phyloP scores from a whole-genome alignment of 2,888 invertebrate genomes.

The Lasioglossum pauxillum region DNA sequence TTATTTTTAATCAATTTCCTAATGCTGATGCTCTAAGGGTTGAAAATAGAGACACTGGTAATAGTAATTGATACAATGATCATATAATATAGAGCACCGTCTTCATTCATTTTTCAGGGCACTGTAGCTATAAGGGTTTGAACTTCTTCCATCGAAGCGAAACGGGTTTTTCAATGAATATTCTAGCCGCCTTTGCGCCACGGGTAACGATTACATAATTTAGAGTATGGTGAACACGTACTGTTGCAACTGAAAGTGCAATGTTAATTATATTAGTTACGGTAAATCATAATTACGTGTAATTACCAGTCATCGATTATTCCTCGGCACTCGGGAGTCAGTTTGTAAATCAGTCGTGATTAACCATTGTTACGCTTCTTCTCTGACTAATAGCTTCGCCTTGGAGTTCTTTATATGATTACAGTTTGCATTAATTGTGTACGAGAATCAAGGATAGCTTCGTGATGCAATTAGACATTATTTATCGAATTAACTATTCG shows the following conservation, averaged over 20 bases:
- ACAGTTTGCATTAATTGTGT: background rate
- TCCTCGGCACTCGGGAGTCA: conserved; percentile 15
- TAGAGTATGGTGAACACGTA: background rate
- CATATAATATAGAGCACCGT: background rate
- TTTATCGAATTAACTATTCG: background rate
- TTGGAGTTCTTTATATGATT: background rate
- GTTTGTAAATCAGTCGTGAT: conserved; percentile 2
- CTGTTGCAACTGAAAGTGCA: background rate
- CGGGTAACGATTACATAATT: background rate
- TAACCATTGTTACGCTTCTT: background rate
- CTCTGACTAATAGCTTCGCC: background rate
- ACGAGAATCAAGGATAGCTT: background rate
- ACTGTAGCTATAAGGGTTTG: background rate
- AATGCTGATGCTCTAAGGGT: background rate
- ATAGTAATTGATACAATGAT: background rate
- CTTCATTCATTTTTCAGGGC: background rate
- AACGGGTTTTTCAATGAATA: background rate
- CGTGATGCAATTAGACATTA: background rate
- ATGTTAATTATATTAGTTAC: background rate
- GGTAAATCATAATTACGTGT: conserved; percentile 4
- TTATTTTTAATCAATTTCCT: too few species aligned
- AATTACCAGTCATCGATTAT: conserved; percentile 34
- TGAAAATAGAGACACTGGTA: background rate
- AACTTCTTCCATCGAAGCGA: background rate
- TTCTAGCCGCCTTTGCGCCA: background rate